Evolutionary conservation across 53 echinoderm and acorn worm species (phyloP), one percentile per base, ranked within the genome.

Genomic region (Astropecten irregularis): DNA sequence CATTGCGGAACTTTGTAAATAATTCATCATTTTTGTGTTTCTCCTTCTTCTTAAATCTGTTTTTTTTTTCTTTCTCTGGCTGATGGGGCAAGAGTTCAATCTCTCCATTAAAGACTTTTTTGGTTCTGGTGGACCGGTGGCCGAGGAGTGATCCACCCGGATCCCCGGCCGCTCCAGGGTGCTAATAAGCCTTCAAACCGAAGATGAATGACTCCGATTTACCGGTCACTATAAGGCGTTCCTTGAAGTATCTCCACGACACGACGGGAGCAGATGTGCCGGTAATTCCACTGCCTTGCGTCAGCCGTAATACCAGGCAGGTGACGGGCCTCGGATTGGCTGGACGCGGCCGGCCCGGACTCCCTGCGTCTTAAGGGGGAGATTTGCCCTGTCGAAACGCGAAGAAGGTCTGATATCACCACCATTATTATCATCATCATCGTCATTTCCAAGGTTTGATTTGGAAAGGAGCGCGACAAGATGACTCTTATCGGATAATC

Each of bases 121-220:
- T n/a, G n/a, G n/a, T n/a, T n/a, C n/a, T n/a, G 9, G 31, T 40
- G 61, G 38, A 59, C 44, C 46, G 62, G 79, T 68, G 27, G 68
- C 28, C 46, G 68, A 27, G 26, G 22, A 44, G 66, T 4, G 39
- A 66, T 66, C 66, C n/a, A 59, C 42, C 16, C 8, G 46, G 15
- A 20, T 37, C 25, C 26, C 25, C 9, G 54, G 54, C 9, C 3
- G 54, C 69, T 69, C 4, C 40, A 18, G 62, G 76, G 60, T 27
- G 44, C 59, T 30, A 20, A 15, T 19, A 30, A 60, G 29, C 16
- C 54, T 11, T 15, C 28, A 49, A 30, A 44, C n/a, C n/a, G n/a
- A 61, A 79, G 79, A 79, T 61, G 79, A 40, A 79, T 79, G 79
- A 7, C 44, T 44, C 60, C 46, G 60, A 61, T 46, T 61, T 61